Evolutionary conservation across 2,113 vertebrate species (phyloP).

Genomic region (Corythoichthys haematopterus): DNA sequence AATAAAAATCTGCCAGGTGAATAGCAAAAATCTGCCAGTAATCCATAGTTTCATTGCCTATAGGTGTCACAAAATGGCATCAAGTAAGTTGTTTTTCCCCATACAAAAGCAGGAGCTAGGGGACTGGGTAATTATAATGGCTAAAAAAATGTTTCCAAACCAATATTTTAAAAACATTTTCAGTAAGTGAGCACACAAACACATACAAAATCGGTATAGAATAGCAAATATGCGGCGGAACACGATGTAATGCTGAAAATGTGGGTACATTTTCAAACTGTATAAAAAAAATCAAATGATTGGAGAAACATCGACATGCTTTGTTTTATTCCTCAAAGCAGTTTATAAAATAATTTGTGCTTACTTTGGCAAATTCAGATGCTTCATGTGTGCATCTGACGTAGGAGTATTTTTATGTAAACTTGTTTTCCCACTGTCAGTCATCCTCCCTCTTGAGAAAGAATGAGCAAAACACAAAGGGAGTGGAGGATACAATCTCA

Average conservation of each 20-base stretch:
- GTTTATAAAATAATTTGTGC: background rate
- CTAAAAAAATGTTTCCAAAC: no score
- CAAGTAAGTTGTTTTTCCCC: background rate
- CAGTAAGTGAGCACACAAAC: no score
- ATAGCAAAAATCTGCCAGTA: no score
- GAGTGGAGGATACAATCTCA: conserved; percentile 23
- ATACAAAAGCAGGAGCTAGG: no score
- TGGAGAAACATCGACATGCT: conserved; percentile 20
- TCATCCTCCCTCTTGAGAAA: conserved; percentile 10
- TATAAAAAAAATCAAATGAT: conserved; percentile 4
- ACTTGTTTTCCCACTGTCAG: conserved; percentile 40
- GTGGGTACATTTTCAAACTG: no score
- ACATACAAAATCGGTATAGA: no score
- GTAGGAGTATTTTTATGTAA: conserved; percentile 33
- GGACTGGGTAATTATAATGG: no score
- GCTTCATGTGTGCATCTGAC: conserved; percentile 16
- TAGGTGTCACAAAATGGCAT: conserved; percentile 41
- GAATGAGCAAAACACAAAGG: conserved; percentile 5
- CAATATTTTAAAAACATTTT: no score
- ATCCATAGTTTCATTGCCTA: background rate
- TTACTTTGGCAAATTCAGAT: conserved; percentile 32
- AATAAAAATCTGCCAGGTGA: no score
- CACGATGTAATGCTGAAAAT: no score
- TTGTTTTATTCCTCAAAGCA: conserved; percentile 20
- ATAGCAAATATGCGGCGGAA: no score